Conservation (phyloP, 2,888 invertebrate genomes). For the Apodemia hepburni region DNA sequence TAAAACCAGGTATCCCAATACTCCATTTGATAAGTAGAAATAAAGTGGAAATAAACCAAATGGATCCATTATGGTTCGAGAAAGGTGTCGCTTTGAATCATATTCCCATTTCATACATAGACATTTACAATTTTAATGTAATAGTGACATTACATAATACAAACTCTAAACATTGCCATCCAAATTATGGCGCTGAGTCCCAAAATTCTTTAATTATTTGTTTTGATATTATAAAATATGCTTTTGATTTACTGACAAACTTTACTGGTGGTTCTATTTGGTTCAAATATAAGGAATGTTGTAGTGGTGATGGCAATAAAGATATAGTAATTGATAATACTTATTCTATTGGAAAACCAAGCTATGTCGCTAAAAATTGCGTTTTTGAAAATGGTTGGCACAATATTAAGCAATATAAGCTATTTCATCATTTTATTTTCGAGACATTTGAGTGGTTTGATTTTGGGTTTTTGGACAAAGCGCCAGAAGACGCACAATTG, state of each 20-base stretch:
- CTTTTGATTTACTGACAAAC: slow-evolving; percentile 42
- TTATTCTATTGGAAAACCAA: slow-evolving; percentile 34
- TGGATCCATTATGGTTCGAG: slow-evolving; percentile 38
- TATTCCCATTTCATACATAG: slow-evolving; percentile 33
- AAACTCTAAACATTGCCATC: slow-evolving; percentile 20
- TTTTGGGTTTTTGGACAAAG: slow-evolving; percentile 4
- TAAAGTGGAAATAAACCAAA: slow-evolving; percentile 23
- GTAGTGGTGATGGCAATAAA: not conserved
- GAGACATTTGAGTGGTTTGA: slow-evolving; percentile 17
- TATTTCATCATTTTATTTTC: slow-evolving; percentile 37
- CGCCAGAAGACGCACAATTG: not conserved
- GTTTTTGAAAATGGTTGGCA: slow-evolving; percentile 48
- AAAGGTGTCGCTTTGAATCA: slow-evolving; percentile 35
- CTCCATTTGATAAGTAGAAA: slow-evolving; percentile 26
- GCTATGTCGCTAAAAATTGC: slow-evolving; percentile 31
- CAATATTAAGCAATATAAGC: slow-evolving; percentile 26
- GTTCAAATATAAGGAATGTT: not conserved
- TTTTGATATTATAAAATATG: slow-evolving; percentile 44
- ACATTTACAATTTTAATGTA: slow-evolving; percentile 29
- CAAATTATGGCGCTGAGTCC: slow-evolving; percentile 27
- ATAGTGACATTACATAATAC: slow-evolving; percentile 26
- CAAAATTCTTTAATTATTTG: slow-evolving; percentile 37
- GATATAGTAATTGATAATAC: not conserved
- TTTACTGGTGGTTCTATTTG: slow-evolving; percentile 28
- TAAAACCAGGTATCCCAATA: not conserved